phyloP scores from a whole-genome alignment of 2,797 vertebrate species.

The Lutjanus argentimaculatus region DNA sequence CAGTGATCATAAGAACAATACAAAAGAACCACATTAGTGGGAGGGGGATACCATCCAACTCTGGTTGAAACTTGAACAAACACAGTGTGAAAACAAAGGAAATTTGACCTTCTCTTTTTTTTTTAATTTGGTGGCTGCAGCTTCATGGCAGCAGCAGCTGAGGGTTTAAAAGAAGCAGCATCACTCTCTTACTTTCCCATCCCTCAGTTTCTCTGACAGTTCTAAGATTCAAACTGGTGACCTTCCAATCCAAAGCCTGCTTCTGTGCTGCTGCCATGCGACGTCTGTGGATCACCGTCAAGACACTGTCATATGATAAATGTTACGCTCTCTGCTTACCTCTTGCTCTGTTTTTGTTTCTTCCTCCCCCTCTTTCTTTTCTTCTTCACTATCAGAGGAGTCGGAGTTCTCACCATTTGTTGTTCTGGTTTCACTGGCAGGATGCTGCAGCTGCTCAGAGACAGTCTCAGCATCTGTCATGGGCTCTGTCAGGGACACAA shows the following conservation, averaged over 20 bases:
- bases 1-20: background rate
- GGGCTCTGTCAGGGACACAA: constrained; percentile 8
- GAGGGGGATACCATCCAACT: background rate
- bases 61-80: background rate
- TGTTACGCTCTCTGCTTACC: constrained; percentile 42
- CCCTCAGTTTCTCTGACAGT: background rate
- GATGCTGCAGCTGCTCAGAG: constrained; percentile 34
- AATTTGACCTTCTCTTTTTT: too few relatives aligned
- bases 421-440: constrained; percentile 11
- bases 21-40: background rate
- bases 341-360: constrained; percentile 15
- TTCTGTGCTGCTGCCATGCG: background rate
- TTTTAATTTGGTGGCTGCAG: too few relatives aligned
- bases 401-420: background rate
- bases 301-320: accelerated
- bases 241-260: background rate
- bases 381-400: background rate
- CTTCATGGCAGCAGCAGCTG: background rate
- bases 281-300: background rate
- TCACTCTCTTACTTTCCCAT: background rate
- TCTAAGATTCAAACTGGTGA: background rate
- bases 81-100: too few relatives aligned
- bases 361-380: constrained; percentile 5
- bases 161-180: too few relatives aligned
- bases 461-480: background rate